phyloP scores from a whole-genome alignment of 2,113 vertebrate species.

The Noctilio leporinus region DNA sequence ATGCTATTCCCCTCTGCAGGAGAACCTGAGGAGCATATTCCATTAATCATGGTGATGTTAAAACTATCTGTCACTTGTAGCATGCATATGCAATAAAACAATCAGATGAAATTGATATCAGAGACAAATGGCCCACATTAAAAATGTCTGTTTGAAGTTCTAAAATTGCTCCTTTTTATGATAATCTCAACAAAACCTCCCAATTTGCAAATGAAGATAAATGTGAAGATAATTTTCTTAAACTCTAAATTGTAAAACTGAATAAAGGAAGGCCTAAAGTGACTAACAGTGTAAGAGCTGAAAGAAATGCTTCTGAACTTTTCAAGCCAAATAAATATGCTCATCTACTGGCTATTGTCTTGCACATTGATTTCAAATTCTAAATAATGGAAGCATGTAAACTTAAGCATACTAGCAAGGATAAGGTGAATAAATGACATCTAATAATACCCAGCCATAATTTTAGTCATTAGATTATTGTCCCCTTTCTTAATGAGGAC shows the following conservation, averaged over 20 bases:
- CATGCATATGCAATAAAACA: conserved; percentile 34
- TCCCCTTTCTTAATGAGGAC: not conserved
- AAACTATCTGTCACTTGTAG: conserved; percentile 51
- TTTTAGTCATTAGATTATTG: not conserved
- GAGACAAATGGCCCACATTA: conserved; percentile 45
- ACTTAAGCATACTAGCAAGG: not conserved
- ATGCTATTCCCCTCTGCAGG: conserved; percentile 31
- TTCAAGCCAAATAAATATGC: not conserved
- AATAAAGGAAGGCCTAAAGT: not conserved
- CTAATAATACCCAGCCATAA: not conserved
- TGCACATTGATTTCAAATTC: not conserved
- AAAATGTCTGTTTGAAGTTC: conserved; percentile 20
- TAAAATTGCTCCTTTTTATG: conserved; percentile 32
- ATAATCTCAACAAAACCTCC: conserved; percentile 28
- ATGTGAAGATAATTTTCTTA: conserved; percentile 35
- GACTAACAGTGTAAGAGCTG: not conserved
- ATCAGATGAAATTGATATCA: conserved; percentile 49
- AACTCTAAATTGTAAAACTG: not conserved
- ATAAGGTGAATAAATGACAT: not conserved
- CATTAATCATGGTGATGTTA: conserved; percentile 52
- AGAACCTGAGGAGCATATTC: conserved; percentile 35
- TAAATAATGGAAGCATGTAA: not conserved
- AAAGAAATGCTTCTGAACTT: not conserved
- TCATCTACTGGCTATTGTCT: not conserved
- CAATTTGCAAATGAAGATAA: conserved; percentile 57